Base-by-base conservation (phyloP, 2,888 invertebrate species). In the Halictus quadricinctus region DNA sequence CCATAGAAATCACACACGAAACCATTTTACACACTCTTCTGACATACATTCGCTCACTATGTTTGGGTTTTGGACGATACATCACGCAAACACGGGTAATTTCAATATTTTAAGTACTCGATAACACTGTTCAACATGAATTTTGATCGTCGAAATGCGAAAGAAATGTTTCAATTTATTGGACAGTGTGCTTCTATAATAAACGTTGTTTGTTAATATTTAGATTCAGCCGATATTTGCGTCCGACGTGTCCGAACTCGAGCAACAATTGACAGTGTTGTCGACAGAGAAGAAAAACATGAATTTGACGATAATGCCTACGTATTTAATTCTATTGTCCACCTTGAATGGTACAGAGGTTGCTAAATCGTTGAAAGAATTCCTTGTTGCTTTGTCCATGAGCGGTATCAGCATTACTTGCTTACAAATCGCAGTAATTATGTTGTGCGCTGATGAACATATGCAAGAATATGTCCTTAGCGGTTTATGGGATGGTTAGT, bases 401-500 rank as follows among this genome's bases (percentile, higher is more conserved):
- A 95, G 95, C 81, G 95, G 95, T 50, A 95, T 95, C 73, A 95
- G 95, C 80, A 95, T 95, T 36, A 95, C 95, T 89, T 95, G 95
- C 90, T 95, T 96, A 84, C 95, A 95, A 21, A 92, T 95, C 73
- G 95, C 96, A 0, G 92, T 96, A 58, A 95, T 95, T 84, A 95
- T 95, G 95, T 94, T 95, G 29, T 95, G 95, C 7, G 94, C 95
- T 87, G 95, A 94, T 54, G 94, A 95, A 0, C 95, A 95, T 25
- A 90, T 96, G 69, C 96, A 97, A 64, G 96, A 96, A 82, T 94
- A 96, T 48, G 95, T 97, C 83, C 94, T 97, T 87, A 95, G 95
- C 78, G 96, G 96, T 83, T 95, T 97, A 18, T 96, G 97, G 96
- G 96, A 96, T 93, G 96, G 96, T 96, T 94, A 94, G 95, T 94